phyloP scores from a whole-genome alignment of 2,888 invertebrate genomes.

The Temnothorax ravouxi region DNA sequence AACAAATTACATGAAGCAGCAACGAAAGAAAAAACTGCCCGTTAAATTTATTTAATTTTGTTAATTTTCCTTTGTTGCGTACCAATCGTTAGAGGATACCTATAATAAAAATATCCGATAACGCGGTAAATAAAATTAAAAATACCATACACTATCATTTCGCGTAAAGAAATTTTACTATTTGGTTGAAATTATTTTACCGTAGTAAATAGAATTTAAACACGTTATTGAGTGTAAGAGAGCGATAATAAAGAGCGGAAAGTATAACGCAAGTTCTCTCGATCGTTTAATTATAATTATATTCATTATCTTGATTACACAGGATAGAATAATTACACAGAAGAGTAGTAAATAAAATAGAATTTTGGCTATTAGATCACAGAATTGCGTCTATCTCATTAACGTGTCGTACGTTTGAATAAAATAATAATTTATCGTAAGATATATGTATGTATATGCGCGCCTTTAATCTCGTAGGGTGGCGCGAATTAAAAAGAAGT shows the following conservation, averaged over 20 bases:
- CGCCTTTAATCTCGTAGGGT: constrained; percentile 31
- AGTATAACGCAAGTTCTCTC: constrained; percentile 6
- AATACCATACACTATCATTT: background rate
- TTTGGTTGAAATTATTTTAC: background rate
- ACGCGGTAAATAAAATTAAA: background rate
- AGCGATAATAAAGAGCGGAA: background rate
- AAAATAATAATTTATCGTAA: constrained; percentile 30
- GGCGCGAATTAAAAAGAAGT: constrained; percentile 90
- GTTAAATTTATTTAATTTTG: background rate
- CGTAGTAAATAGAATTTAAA: constrained; percentile 1
- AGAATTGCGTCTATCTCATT: constrained; percentile 1
- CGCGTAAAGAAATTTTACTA: background rate
- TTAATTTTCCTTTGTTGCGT: background rate
- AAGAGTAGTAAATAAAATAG: constrained; percentile 23
- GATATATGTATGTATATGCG: constrained; percentile 35
- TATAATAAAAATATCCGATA: constrained; percentile 10
- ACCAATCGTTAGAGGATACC: background rate
- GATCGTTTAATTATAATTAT: constrained; percentile 11
- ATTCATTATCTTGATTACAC: background rate
- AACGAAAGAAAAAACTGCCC: background rate
- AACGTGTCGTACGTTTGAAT: constrained; percentile 9
- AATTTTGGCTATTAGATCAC: constrained; percentile 29
- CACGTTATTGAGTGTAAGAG: background rate
- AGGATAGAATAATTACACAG: background rate
- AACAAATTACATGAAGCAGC: background rate